Evolutionary conservation across 2,888 invertebrate species (phyloP).

Genomic region (Drosophila limbata): DNA sequence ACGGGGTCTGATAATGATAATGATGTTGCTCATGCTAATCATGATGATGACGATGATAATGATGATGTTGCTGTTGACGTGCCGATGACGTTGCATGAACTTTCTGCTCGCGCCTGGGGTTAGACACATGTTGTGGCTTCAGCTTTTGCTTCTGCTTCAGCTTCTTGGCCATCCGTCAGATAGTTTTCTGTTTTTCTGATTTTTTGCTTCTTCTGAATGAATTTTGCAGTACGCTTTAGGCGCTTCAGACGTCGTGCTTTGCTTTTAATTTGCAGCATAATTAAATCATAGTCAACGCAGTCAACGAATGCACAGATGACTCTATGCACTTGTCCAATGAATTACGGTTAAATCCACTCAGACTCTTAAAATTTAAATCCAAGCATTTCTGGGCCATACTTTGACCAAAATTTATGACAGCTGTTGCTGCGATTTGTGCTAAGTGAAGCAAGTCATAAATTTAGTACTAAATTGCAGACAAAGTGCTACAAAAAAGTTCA

Average conservation of each 20-base stretch:
- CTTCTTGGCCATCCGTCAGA: slow-evolving; percentile 53
- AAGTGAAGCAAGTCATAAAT: slow-evolving; percentile 73
- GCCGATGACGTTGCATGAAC: slow-evolving; percentile 67
- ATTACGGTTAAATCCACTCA: slow-evolving; percentile 46
- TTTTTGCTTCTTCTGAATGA: slow-evolving; percentile 28
- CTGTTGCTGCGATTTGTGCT: slow-evolving; percentile 52
- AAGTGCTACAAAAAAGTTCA: slow-evolving; percentile 17
- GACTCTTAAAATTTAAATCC: slow-evolving; percentile 1
- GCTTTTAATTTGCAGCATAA: slow-evolving; percentile 75
- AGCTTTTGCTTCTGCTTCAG: slow-evolving; percentile 15
- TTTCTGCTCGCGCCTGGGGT: slow-evolving; percentile 47
- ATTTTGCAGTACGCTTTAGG: slow-evolving; percentile 44
- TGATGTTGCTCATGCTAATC: slow-evolving; percentile 7
- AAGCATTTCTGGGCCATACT: slow-evolving; percentile 59
- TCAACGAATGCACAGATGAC: slow-evolving; percentile 8
- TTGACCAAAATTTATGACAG: slow-evolving; percentile 65
- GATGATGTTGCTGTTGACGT: slow-evolving; percentile 51
- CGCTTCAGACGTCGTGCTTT: slow-evolving; percentile 55
- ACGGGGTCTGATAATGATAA: slow-evolving; percentile 7
- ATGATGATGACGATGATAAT: slow-evolving; percentile 15
- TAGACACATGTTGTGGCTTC: slow-evolving; percentile 54
- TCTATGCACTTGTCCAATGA: slow-evolving; percentile 31
- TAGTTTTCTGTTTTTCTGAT: slow-evolving; percentile 18
- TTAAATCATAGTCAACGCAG: slow-evolving; percentile 60
- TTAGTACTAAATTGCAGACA: slow-evolving; percentile 32